These are phyloP conservation scores for Mylabris phalerata DNA, from an alignment of 1,140 invertebrate species.

Conservation along the genomic window DNA sequence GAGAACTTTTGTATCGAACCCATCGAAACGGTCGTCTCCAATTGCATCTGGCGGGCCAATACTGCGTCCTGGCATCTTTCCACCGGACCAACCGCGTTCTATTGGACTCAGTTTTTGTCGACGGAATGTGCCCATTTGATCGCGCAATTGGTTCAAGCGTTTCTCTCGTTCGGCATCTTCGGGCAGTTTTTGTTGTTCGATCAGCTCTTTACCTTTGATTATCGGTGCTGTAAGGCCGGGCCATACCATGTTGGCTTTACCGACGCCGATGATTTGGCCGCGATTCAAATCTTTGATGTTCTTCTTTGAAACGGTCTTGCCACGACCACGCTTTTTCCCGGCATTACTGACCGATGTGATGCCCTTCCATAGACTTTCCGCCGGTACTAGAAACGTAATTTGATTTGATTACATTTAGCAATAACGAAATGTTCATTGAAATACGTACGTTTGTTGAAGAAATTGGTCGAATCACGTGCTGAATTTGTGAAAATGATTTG, in stretches of 20 bases:
- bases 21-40: conserved; percentile 73
- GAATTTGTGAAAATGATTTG: conserved; percentile 23
- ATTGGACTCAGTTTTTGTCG: conserved; percentile 63
- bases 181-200: conserved; percentile 61
- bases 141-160: conserved; percentile 63
- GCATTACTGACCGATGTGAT: conserved; percentile 93
- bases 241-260: conserved; percentile 80
- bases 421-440: neutral
- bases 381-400: conserved; percentile 55
- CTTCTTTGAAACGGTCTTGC: conserved; percentile 67
- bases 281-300: conserved; percentile 77
- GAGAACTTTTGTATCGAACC: conserved; percentile 81
- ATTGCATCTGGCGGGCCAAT: conserved; percentile 82
- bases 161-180: conserved; percentile 65
- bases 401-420: neutral
- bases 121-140: conserved; percentile 58
- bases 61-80: conserved; percentile 71
- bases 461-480: conserved; percentile 41
- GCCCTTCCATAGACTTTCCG: conserved; percentile 86
- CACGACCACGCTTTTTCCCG: conserved; percentile 88
- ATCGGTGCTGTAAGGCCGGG: conserved; percentile 85
- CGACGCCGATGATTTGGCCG: conserved; percentile 84
- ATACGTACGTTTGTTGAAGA: conserved; percentile 48
- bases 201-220: conserved; percentile 66
- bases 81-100: conserved; percentile 85